A percentile compares a stretch with the other conserved stretches of the same genome.
These are phyloP conservation scores for Phyllotreta cruciferae DNA, from an alignment of 2,888 invertebrate species.

Conservation along the genomic window DNA sequence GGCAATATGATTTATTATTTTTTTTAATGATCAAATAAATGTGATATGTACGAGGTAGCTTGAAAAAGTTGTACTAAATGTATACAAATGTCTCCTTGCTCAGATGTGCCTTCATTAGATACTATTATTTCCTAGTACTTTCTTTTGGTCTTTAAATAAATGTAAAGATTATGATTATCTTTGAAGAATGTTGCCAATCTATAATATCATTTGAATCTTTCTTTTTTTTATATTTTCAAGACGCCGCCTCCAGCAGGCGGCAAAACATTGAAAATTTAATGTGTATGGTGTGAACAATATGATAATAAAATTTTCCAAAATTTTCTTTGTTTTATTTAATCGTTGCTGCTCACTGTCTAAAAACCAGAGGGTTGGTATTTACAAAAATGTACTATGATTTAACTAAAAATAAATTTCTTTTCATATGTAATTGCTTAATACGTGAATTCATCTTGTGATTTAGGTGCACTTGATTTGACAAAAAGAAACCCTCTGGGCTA, in stretches of 20 bases:
- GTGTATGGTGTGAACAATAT: slow-evolving; percentile 42
- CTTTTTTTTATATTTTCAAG: slow-evolving; percentile 24
- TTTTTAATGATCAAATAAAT: slow-evolving; percentile 48
- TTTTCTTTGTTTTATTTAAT: slow-evolving; percentile 44
- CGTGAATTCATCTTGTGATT: background rate
- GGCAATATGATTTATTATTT: slow-evolving; percentile 48
- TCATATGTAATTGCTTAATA: slow-evolving; percentile 13
- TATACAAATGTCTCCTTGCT: slow-evolving; percentile 56
- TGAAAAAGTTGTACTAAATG: slow-evolving; percentile 49
- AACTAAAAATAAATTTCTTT: slow-evolving; percentile 6
- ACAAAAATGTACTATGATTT: slow-evolving; percentile 45
- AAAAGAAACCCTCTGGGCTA: slow-evolving; percentile 28
- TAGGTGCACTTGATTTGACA: slow-evolving; percentile 10
- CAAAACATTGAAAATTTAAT: slow-evolving; percentile 33
- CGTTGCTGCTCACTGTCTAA: slow-evolving; percentile 39
- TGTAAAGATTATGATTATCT: slow-evolving; percentile 33
- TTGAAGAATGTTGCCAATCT: slow-evolving; percentile 42
- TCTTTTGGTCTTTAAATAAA: slow-evolving; percentile 28
- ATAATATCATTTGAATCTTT: slow-evolving; percentile 42
- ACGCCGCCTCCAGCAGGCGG: slow-evolving; percentile 15
- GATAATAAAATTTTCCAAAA: slow-evolving; percentile 48
- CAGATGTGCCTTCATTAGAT: slow-evolving; percentile 58
- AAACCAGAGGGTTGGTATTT: slow-evolving; percentile 53
- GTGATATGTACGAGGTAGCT: slow-evolving; percentile 54
- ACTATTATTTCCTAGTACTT: slow-evolving; percentile 36